Percentiles rank a stretch among this genome's conserved stretches.
These are phyloP conservation scores for Drosophila tristis DNA, from an alignment of 1,140 invertebrate genomes.

Conservation along the genomic window DNA sequence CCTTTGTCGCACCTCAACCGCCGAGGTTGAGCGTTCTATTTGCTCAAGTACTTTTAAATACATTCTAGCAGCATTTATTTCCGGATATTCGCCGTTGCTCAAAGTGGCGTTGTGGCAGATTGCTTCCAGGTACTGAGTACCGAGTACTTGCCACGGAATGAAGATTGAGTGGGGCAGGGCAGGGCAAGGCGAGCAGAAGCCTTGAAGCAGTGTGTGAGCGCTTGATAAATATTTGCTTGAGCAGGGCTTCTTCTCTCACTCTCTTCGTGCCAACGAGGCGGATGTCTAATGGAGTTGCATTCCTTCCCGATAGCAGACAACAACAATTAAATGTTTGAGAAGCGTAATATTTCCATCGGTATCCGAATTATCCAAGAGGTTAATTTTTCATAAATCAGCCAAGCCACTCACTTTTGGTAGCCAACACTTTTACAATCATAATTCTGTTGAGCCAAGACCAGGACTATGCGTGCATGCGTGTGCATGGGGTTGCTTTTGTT, in stretches of 20 bases:
- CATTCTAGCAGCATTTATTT: slow-evolving; percentile 73
- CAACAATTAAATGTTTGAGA: slow-evolving; percentile 13
- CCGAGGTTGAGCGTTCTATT: slow-evolving; percentile 46
- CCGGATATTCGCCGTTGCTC: slow-evolving; percentile 63
- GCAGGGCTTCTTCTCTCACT: slow-evolving; percentile 2
- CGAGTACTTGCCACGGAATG: slow-evolving; percentile 3
- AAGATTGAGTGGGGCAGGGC: slow-evolving; percentile 8
- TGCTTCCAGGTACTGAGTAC: neutral
- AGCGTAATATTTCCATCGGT: slow-evolving; percentile 24
- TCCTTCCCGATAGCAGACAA: neutral
- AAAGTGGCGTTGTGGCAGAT: slow-evolving; percentile 17
- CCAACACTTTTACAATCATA: slow-evolving; percentile 73
- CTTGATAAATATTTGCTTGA: slow-evolving; percentile 59
- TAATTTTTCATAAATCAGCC: slow-evolving; percentile 53
- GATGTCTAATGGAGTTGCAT: slow-evolving; percentile 2
- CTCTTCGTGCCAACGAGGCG: neutral
- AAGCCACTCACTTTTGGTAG: slow-evolving; percentile 49
- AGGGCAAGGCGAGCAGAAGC: too few relatives aligned
- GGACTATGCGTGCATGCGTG: neutral
- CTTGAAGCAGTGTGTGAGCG: neutral
- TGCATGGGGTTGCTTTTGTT: slow-evolving; percentile 12
- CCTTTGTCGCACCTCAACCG: slow-evolving; percentile 14
- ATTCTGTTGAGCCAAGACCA: slow-evolving; percentile 36
- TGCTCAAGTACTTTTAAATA: slow-evolving; percentile 74
- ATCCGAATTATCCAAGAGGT: slow-evolving; percentile 32